Evolutionary conservation across 2,888 invertebrate species (phyloP), one percentile per base, ranked within the genome.

Genomic region (Perithous albicinctus): DNA sequence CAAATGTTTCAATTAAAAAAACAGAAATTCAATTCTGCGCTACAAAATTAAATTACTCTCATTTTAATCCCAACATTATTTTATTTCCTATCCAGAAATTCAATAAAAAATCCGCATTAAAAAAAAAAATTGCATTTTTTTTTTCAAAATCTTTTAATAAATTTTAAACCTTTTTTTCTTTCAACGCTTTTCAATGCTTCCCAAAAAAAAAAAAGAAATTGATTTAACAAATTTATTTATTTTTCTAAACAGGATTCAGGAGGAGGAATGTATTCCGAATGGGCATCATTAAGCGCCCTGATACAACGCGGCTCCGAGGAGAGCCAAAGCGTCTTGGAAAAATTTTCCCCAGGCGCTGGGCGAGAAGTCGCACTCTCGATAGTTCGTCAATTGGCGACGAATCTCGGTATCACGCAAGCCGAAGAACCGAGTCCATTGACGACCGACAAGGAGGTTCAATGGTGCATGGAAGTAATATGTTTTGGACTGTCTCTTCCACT

Each of bases 401-500:
- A 95, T 90, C 93, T 96, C 66, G 96, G 96, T 1, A 94, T 95
- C 63, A 96, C 97, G 0, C 97, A 97, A 85, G 96, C 96, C 83
- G 95, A 96, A 0, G 97, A 98, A 88, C 97, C 97, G 3, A 98
- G 98, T 90, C 95, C 96, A 35, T 94, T 99, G 74, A 95, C 95
- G 26, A 96, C 96, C 64, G 98, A 98, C 92, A 95, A 94, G 94
- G 95, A 95, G 97, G 98, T 99, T 63, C 95, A 96, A 91, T 97
- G 97, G 97, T 97, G 97, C 81, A 95, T 97, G 94, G 96, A 97
- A 93, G 97, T 97, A 12, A 96, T 99, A 82, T 97, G 99, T 88
- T 98, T 96, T 93, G 99, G 99, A 0, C 94, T 99, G 3, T 97
- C 98, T 12, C 94, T 99, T 56, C 98, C 98, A 0, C 93, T 99